phyloP scores from a whole-genome alignment of 1,140 invertebrate genomes.

The Sminthurides bifidus region DNA sequence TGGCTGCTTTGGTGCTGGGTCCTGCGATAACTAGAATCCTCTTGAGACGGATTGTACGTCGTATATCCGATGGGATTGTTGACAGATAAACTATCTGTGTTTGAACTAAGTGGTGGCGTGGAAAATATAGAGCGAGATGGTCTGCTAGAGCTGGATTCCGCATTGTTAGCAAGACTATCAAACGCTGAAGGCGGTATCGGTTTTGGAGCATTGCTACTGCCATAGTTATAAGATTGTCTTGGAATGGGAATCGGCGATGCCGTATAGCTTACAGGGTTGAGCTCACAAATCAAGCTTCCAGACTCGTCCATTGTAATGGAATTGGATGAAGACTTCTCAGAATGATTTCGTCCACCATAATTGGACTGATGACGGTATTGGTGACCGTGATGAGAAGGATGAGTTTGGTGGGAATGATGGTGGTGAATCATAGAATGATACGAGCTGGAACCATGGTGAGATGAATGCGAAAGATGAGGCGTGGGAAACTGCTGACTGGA shows the following conservation, averaged over 20 bases:
- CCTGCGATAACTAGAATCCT: no score
- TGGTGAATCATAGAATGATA: neutral
- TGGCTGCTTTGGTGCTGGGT: no score
- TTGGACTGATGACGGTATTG: neutral
- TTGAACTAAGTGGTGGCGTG: no score
- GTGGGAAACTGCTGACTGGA: neutral
- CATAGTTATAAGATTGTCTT: neutral
- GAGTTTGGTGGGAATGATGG: neutral
- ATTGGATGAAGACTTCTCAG: no score
- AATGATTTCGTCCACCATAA: no score
- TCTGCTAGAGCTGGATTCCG: no score
- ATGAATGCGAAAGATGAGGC: neutral
- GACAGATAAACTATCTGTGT: no score
- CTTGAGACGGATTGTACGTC: no score
- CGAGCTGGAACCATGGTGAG: neutral
- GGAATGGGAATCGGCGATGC: neutral
- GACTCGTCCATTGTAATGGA: neutral
- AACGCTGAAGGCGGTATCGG: no score
- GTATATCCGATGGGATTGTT: no score
- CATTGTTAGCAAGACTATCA: no score
- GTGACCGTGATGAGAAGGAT: neutral
- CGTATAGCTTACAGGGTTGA: neutral
- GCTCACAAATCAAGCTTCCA: neutral
- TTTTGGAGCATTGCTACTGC: neutral
- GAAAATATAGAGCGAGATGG: no score